Evolutionary conservation across 2,888 invertebrate species (phyloP).

Genomic region (Nowickia ferox): DNA sequence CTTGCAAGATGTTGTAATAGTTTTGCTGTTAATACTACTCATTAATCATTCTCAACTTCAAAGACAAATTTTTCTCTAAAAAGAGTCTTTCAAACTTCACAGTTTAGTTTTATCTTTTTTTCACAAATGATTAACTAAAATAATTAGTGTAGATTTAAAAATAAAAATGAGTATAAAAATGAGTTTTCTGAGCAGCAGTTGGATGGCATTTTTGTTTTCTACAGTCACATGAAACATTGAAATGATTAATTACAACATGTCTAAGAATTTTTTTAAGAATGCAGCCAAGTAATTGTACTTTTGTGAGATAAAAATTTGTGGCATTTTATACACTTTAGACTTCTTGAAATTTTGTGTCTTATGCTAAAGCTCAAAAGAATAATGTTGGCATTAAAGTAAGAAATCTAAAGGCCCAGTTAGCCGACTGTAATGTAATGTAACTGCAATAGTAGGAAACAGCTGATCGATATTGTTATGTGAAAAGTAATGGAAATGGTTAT

Average conservation of each 20-base stretch:
- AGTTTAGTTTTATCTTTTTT: neutral
- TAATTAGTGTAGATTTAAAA: slow-evolving; percentile 68
- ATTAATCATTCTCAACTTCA: slow-evolving; percentile 25
- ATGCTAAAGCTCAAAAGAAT: neutral
- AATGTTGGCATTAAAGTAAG: neutral
- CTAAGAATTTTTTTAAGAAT: neutral
- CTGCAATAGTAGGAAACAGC: no score
- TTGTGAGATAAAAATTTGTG: neutral
- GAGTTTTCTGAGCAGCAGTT: slow-evolving; percentile 27
- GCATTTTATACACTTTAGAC: neutral
- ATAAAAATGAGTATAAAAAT: slow-evolving; percentile 43
- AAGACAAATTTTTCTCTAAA: neutral
- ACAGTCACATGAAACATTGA: slow-evolving; percentile 53
- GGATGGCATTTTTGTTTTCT: neutral
- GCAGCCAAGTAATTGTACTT: neutral
- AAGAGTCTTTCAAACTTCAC: neutral
- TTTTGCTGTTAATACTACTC: neutral
- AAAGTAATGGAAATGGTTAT: no score
- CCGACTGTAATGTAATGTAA: no score
- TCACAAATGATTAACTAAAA: slow-evolving; percentile 57
- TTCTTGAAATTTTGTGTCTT: neutral
- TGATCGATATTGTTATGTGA: no score
- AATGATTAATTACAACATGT: slow-evolving; percentile 64
- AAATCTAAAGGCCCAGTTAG: no score
- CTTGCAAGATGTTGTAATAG: neutral